Evolutionary conservation across 2,797 vertebrate species (phyloP), one percentile per base, ranked within the genome.

Genomic region (Gobio occitaniae): DNA sequence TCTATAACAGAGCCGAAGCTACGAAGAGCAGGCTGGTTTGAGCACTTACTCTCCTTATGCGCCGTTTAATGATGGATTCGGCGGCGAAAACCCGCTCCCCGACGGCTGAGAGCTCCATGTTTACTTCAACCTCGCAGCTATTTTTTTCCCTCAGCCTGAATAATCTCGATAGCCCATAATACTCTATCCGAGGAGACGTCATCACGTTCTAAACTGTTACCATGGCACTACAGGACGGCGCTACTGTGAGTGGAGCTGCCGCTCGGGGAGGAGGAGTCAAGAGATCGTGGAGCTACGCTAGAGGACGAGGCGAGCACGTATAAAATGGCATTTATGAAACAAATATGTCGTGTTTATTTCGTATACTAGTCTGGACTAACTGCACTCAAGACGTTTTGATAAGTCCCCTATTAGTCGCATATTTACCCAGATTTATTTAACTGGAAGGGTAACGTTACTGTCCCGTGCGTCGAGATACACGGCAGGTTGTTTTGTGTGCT

Each of bases 21-120:
- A 3, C n/a, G 29, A 78, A 16, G 77, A 86, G 68, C 15, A 13
- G 17, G 19, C 36, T 66, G 87, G 89, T 78, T 86, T 6, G 11
- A 80, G 74, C 50, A 94, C 95, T 84, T 96, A 98, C 97, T 96
- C 97, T 96, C 92, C 97, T 92, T 91, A 98, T 97, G 88, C 97
- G 94, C 86, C 97, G 95, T 94, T 99, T 98, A 87, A 97, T 96
- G 94, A 99, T 97, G 94, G 97, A 97, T 94, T 99, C 98, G 87
- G 97, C 98, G 86, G 98, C 97, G 93, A 99, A 99, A 91, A 99
- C 97, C 93, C 98, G 95, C 95, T 98, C 98, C 80, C 98, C 97
- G 71, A 98, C 97, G 90, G 97, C 97, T 84, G 97, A 98, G 85
- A 98, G 97, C 96, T 99, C 98, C 97, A 98, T 98, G 95, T 92